These are phyloP conservation scores for Scomber japonicus DNA, from an alignment of 2,113 vertebrate species.

Conservation along the genomic window DNA sequence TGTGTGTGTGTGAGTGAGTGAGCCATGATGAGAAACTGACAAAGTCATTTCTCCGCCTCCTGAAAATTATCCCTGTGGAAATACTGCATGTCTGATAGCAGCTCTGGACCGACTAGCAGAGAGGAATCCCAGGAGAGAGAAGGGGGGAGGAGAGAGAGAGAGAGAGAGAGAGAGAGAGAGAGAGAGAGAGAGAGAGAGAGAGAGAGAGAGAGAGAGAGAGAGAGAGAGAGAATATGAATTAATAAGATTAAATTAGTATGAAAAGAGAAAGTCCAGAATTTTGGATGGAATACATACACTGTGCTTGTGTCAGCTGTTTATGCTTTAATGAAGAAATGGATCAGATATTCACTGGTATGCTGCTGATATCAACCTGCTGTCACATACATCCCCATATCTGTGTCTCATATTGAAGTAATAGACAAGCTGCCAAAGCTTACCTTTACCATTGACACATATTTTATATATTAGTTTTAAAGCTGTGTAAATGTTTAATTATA, in stretches of 20 bases:
- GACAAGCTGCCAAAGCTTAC: no score
- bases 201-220: no score
- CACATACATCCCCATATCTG: neutral
- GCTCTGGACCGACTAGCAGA: neutral
- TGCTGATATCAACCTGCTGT: neutral
- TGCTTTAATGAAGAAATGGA: slow-evolving; percentile 17
- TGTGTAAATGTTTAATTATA: neutral
- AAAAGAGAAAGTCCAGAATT: neutral
- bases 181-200: no score
- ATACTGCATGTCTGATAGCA: neutral
- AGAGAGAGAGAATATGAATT: neutral
- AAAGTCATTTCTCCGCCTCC: neutral
- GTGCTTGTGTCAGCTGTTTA: neutral
- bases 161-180: neutral
- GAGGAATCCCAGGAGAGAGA: neutral
- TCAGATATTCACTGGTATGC: neutral
- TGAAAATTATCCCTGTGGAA: slow-evolving; percentile 15
- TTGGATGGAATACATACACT: neutral
- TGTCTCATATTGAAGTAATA: neutral
- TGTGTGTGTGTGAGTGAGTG: neutral
- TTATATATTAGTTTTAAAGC: neutral
- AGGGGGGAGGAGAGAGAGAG: neutral
- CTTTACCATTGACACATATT: neutral
- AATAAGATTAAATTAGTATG: neutral
- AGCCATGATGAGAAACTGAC: slow-evolving; percentile 2